Base-by-base conservation (phyloP, 2,113 vertebrate species). In the Dolichotis patagonum region DNA sequence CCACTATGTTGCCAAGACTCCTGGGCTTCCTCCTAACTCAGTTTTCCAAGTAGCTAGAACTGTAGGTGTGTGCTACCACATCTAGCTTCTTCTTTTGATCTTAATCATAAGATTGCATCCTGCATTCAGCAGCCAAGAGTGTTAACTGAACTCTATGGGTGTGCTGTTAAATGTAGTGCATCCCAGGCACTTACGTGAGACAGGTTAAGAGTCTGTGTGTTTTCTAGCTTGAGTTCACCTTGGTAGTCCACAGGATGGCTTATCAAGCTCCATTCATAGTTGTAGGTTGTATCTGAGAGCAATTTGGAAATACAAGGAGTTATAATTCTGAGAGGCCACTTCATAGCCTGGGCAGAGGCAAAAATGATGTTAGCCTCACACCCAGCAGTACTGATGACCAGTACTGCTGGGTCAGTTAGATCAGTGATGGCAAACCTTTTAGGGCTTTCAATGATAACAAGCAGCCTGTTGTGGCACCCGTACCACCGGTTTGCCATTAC, bases 261-360 rank as follows among this genome's bases (percentile, higher is more conserved):
- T 75, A 98, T 95, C 92, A 99, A 98, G 93, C 97, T 99, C 99
- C 99, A 99, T 60, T 99, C 98, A 89, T 98, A 99, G 43, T 58
- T 97, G 91, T 99, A 99, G 86, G 97, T 93, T 95, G 97, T 96
- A 97, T 98, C 99, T 99, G 96, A 86, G 93, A 77, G 43, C 49
- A 88, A 90, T 80, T 96, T 90, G 84, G 96, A 22, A 97, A 84
- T 35, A n/a, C 0, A 0, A 96, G 69, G 30, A 20, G 88, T 96
- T 60, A 96, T 16, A 92, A 89, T 92, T 94, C 49, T 49, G 54
- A 85, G 26, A 75, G 8, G 81, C 63, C 54, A 65, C 28, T 28
- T 41, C 5, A 84, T 8, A 71, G 54, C 30, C 65, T 58, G 32
- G 43, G 20, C 32, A 10, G 85, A 90, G 35, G 28, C 4, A 13